Evolutionary conservation across 1,140 invertebrate genomes (phyloP).

Genomic region (Drosophila sproati): DNA sequence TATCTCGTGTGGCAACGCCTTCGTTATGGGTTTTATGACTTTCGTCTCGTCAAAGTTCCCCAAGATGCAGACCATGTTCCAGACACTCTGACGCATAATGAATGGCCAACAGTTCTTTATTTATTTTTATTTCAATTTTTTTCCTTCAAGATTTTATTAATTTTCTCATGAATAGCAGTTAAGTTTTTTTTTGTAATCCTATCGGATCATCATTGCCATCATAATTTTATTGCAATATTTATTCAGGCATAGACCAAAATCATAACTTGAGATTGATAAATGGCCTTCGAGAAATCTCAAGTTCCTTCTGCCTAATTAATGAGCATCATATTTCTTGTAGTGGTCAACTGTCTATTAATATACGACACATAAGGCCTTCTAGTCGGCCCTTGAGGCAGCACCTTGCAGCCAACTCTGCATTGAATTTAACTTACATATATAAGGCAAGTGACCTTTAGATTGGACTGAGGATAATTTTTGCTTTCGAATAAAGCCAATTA

Average conservation of each 20-base stretch:
- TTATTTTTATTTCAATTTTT: slow-evolving; percentile 25
- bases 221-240: slow-evolving; percentile 75
- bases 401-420: not conserved
- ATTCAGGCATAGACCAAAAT: slow-evolving; percentile 25
- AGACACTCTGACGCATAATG: slow-evolving; percentile 53
- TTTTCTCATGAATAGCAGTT: slow-evolving; percentile 29
- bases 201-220: slow-evolving; percentile 51
- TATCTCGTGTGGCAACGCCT: slow-evolving; percentile 27
- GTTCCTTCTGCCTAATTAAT: slow-evolving; percentile 69
- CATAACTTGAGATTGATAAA: slow-evolving; percentile 69
- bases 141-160: slow-evolving; percentile 61
- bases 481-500: not conserved
- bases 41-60: slow-evolving; percentile 39
- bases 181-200: slow-evolving; percentile 49
- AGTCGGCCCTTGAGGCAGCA: slow-evolving; percentile 1
- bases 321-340: slow-evolving; percentile 48
- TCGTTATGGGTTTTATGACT: slow-evolving; percentile 28
- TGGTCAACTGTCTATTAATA: slow-evolving; percentile 45
- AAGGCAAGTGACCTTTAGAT: not conserved
- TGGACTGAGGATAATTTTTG: too few species aligned
- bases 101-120: slow-evolving; percentile 53
- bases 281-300: slow-evolving; percentile 54
- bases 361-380: slow-evolving; percentile 30
- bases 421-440: not conserved
- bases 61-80: slow-evolving; percentile 44